These are phyloP conservation scores for Menura novaehollandiae DNA, from an alignment of 2,113 vertebrate species.

Conservation along the genomic window DNA sequence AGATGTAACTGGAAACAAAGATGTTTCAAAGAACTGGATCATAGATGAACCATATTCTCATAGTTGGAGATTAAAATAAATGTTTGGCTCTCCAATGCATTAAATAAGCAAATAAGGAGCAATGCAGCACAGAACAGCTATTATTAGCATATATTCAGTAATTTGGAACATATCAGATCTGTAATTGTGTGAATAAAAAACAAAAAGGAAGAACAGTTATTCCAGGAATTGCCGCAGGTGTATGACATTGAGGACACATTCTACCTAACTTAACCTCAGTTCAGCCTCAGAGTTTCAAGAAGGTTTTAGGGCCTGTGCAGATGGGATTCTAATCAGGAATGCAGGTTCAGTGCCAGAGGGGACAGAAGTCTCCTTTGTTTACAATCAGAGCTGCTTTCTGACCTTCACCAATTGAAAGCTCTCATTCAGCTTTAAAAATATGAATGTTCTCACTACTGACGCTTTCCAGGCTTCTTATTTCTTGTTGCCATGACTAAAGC, in stretches of 20 bases:
- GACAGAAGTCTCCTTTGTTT: slow-evolving; percentile 7
- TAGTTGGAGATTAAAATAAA: neutral
- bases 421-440: slow-evolving; percentile 16
- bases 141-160: neutral
- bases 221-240: neutral
- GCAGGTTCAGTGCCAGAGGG: neutral
- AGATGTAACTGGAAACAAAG: neutral
- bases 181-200: neutral
- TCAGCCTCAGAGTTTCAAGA: neutral
- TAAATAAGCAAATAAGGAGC: neutral
- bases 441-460: neutral
- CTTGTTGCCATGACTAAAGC: neutral
- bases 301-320: neutral
- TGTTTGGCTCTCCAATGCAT: neutral
- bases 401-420: slow-evolving; percentile 10
- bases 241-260: neutral
- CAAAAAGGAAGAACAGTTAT: neutral
- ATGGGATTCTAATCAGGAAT: neutral
- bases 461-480: neutral
- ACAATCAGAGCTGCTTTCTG: slow-evolving; percentile 4
- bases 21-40: neutral
- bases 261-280: neutral
- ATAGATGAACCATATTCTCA: neutral
- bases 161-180: neutral
- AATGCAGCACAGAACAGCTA: neutral